phyloP scores from a whole-genome alignment of 2,888 invertebrate species.

The Xylocampa areola region DNA sequence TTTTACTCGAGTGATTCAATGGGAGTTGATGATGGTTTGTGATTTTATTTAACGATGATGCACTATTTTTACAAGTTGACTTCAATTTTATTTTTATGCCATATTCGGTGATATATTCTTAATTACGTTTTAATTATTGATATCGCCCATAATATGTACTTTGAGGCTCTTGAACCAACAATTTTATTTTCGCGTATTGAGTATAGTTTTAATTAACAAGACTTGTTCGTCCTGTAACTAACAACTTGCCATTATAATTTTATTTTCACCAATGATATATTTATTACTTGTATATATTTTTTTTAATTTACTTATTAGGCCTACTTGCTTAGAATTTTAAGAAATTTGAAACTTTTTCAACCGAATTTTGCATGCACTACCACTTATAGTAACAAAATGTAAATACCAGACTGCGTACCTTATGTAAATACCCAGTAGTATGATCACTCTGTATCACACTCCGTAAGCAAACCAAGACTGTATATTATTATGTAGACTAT shows the following conservation, averaged over 20 bases:
- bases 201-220: conserved; percentile 71
- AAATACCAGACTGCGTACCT: conserved; percentile 71
- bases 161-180: conserved; percentile 81
- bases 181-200: conserved; percentile 67
- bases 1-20: conserved; percentile 86
- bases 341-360: conserved; percentile 73
- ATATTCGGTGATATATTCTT: conserved; percentile 82
- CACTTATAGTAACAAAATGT: conserved; percentile 70
- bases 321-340: conserved; percentile 75
- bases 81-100: conserved; percentile 82
- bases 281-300: conserved; percentile 85
- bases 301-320: conserved; percentile 72
- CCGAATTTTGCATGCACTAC: conserved; percentile 70
- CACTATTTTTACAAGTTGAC: conserved; percentile 76
- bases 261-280: conserved; percentile 88
- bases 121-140: conserved; percentile 67
- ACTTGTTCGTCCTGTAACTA: conserved; percentile 80
- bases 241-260: conserved; percentile 88
- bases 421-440: conserved; percentile 82
- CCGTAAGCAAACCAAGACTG: conserved; percentile 76
- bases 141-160: conserved; percentile 79
- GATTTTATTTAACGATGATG: conserved; percentile 85
- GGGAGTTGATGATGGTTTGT: conserved; percentile 84
- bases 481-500: conserved; percentile 72
- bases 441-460: conserved; percentile 56